A percentile compares a stretch with the other conserved stretches of the same genome.
Conservation (phyloP, 1,140 invertebrate species). For the Tetranychus urticae region DNA sequence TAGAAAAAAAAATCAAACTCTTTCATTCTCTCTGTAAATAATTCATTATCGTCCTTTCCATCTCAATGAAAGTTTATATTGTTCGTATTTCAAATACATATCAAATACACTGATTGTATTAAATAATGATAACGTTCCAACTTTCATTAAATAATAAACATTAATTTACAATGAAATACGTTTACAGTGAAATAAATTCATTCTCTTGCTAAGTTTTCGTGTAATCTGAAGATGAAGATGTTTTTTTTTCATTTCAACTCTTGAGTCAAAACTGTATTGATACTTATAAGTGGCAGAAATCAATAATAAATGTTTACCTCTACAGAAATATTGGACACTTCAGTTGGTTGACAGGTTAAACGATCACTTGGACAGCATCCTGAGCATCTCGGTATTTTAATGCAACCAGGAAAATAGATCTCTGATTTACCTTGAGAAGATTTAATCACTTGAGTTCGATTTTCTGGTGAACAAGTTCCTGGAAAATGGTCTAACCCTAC, state of each 20-base stretch:
- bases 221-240: not conserved
- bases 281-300: not conserved
- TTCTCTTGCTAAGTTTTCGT: no score
- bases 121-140: no score
- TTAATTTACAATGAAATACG: no score
- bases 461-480: not conserved
- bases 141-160: no score
- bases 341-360: not conserved
- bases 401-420: conserved; percentile 7
- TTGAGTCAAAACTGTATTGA: no score
- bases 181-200: no score
- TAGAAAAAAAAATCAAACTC: no score
- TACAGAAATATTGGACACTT: not conserved
- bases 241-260: not conserved
- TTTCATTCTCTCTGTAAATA: no score
- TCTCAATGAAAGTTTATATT: no score
- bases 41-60: no score
- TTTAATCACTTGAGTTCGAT: not conserved
- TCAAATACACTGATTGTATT: no score
- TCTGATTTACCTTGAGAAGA: not conserved
- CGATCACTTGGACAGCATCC: conserved; percentile 7
- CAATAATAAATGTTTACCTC: not conserved
- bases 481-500: not conserved
- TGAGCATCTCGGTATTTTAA: conserved; percentile 5
- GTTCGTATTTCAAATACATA: no score